A percentile compares a stretch with the other conserved stretches of the same genome.
phyloP scores from a whole-genome alignment of 2,888 invertebrate species.

The Caenorhabditis auriculariae region DNA sequence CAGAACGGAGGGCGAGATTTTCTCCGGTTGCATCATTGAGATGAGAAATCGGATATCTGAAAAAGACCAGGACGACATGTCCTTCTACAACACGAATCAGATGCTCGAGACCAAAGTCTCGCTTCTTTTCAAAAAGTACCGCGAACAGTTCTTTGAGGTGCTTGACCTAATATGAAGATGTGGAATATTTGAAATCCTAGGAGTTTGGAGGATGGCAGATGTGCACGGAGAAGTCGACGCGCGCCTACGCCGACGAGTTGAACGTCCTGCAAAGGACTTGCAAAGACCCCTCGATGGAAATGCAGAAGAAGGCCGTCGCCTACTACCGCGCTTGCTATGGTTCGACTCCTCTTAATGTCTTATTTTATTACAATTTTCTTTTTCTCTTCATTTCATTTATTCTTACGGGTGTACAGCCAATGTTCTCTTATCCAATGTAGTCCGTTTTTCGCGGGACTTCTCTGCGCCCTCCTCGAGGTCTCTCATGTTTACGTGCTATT shows the following conservation, averaged over 20 bases:
- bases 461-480: too few relatives aligned
- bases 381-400: too few relatives aligned
- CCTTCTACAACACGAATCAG: conserved; percentile 54
- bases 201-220: conserved; percentile 11
- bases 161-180: too few relatives aligned
- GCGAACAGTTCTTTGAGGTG: conserved; percentile 36
- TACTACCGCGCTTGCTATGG: conserved; percentile 39
- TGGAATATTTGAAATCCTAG: not conserved
- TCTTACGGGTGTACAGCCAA: too few relatives aligned
- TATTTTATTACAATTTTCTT: too few relatives aligned
- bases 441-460: too few relatives aligned
- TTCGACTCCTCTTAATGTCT: too few relatives aligned
- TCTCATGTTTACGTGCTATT: too few relatives aligned
- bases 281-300: conserved; percentile 7
- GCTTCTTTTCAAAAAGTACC: conserved; percentile 22
- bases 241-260: conserved; percentile 15
- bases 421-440: too few relatives aligned
- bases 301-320: conserved; percentile 36
- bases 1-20: conserved; percentile 57
- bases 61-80: conserved; percentile 61
- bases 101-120: conserved; percentile 55
- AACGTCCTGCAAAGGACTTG: conserved; percentile 32
- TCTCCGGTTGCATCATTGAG: conserved; percentile 54
- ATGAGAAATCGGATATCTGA: conserved; percentile 59
- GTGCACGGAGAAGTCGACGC: conserved; percentile 2